These are phyloP conservation scores for Upupa epops DNA, from an alignment of 2,113 vertebrate genomes.

Conservation along the genomic window DNA sequence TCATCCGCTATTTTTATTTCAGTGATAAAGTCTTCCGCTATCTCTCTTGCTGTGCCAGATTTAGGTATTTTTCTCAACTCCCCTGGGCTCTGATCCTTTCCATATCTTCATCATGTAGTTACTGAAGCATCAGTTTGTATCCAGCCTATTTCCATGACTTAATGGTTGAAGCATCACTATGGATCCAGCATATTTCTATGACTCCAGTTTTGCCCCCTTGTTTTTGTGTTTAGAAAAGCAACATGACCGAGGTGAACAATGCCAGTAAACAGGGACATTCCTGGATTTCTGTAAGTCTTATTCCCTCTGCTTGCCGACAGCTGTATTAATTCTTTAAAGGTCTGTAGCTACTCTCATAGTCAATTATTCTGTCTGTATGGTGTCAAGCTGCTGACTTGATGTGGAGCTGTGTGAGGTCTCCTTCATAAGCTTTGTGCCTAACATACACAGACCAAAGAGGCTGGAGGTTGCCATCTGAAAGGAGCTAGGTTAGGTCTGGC, in stretches of 20 bases:
- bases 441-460: neutral
- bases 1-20: neutral
- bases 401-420: slow-evolving; percentile 54
- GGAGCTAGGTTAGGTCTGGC: neutral
- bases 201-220: neutral
- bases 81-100: neutral
- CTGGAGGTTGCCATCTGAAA: neutral
- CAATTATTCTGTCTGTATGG: slow-evolving; percentile 55
- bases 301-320: neutral
- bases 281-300: neutral
- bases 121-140: neutral
- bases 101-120: neutral
- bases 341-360: neutral
- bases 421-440: neutral
- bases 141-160: neutral
- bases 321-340: neutral
- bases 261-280: neutral
- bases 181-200: neutral
- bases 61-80: neutral
- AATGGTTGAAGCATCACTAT: neutral
- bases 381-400: slow-evolving; percentile 59
- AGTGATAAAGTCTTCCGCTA: neutral
- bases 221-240: neutral
- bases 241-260: neutral
- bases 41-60: neutral